Conservation (phyloP, 2,113 vertebrate genomes). For the Epinephelus lanceolatus region DNA sequence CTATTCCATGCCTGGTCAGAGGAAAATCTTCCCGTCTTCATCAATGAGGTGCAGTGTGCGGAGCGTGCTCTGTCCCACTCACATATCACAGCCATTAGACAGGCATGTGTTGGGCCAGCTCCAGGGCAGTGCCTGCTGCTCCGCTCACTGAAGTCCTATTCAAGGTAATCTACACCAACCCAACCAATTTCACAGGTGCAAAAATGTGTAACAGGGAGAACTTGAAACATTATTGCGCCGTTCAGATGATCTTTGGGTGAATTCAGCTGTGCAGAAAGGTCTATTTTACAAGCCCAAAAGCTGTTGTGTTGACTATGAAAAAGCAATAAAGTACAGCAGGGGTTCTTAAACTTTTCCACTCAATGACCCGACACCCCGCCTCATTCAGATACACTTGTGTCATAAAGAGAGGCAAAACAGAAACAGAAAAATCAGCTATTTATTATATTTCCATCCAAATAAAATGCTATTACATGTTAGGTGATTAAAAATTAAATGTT, state of each 20-base stretch:
- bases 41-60: slow-evolving; percentile 82
- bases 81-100: slow-evolving; percentile 81
- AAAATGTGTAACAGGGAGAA: slow-evolving; percentile 70
- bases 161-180: slow-evolving; percentile 71
- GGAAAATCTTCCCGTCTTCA: slow-evolving; percentile 79
- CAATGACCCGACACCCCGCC: background rate
- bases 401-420: background rate
- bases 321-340: slow-evolving; percentile 2
- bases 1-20: slow-evolving; percentile 73
- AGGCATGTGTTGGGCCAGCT: slow-evolving; percentile 77
- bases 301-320: slow-evolving; percentile 36
- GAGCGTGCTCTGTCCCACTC: slow-evolving; percentile 72
- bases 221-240: slow-evolving; percentile 56
- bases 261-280: slow-evolving; percentile 39
- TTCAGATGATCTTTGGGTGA: slow-evolving; percentile 50
- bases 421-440: background rate
- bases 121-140: slow-evolving; percentile 66
- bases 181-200: slow-evolving; percentile 76
- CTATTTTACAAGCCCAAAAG: slow-evolving; percentile 19
- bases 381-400: slow-evolving; percentile 5
- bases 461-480: background rate
- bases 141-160: slow-evolving; percentile 69
- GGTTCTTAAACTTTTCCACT: slow-evolving; percentile 20
- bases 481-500: background rate
- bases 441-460: background rate